Percentiles rank a stretch among this genome's conserved stretches.
These are phyloP conservation scores for Lycopodina hypogea DNA, from an alignment of 37 sponge, comb jelly and placozoan genomes.

Conservation along the genomic window DNA sequence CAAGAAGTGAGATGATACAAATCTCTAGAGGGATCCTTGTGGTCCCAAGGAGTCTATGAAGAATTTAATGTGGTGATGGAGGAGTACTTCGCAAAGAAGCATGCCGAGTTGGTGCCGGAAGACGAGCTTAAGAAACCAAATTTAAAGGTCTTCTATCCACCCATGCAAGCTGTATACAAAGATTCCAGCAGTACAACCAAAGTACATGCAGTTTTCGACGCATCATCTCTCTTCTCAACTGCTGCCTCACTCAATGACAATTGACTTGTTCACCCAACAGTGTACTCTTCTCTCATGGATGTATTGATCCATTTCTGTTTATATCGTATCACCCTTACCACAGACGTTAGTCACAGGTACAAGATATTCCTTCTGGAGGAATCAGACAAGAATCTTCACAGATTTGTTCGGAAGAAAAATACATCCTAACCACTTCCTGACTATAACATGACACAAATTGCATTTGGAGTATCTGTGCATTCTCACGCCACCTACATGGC, in stretches of 20 bases:
- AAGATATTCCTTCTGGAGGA: neutral
- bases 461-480: constrained; percentile 20
- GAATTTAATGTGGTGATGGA: constrained; percentile 19
- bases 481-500: no score
- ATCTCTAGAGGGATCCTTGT: constrained; percentile 21
- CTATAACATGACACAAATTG: constrained; percentile 20
- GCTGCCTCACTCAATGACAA: constrained; percentile 30
- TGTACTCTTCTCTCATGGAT: constrained; percentile 29
- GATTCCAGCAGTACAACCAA: constrained; percentile 37
- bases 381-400: constrained; percentile 19
- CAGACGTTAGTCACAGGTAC: constrained; percentile 33
- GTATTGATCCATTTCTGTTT: constrained; percentile 25
- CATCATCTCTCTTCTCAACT: constrained; percentile 24
- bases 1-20: constrained; percentile 22
- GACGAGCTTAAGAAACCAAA: constrained; percentile 18
- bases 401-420: constrained; percentile 26
- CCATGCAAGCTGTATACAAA: constrained; percentile 41
- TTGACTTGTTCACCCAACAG: constrained; percentile 24
- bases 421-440: neutral
- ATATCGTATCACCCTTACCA: constrained; percentile 28
- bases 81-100: constrained; percentile 16
- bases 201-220: constrained; percentile 26
- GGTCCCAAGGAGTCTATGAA: constrained; percentile 9
- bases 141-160: constrained; percentile 19
- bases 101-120: constrained; percentile 26